Percentiles rank a stretch among this genome's conserved stretches.
Conservation (phyloP, 1,140 invertebrate genomes). For the Drosophila melanica region DNA sequence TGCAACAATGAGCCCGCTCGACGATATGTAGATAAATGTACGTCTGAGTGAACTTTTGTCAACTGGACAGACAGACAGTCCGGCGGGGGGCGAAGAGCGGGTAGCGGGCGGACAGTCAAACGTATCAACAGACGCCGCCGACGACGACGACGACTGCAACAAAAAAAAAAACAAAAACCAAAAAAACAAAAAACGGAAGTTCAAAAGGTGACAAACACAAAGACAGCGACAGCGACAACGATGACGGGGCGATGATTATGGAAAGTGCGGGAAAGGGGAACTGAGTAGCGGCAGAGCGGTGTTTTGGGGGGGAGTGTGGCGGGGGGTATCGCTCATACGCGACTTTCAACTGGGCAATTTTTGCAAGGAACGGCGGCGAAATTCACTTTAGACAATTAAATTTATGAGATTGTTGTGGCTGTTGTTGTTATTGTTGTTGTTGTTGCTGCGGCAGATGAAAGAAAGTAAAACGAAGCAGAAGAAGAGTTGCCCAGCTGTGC, state of each 20-base stretch:
- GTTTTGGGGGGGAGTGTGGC: no score
- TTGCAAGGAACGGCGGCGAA: conserved; percentile 59
- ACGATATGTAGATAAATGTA: conserved; percentile 74
- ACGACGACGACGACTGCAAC: conserved; percentile 23
- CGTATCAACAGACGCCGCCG: conserved; percentile 47
- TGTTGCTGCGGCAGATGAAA: conserved; percentile 56
- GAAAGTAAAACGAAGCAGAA: conserved; percentile 1
- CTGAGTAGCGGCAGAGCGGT: neutral
- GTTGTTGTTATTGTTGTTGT: conserved; percentile 15
- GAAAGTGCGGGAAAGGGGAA: neutral
- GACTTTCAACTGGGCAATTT: conserved; percentile 49
- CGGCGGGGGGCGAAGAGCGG: neutral
- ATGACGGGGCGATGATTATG: conserved; percentile 10
- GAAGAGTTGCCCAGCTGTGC: conserved; percentile 3
- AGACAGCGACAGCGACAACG: conserved; percentile 1
- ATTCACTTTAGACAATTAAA: conserved; percentile 80
- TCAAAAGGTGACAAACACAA: conserved; percentile 75
- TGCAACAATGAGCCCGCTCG: conserved; percentile 59
- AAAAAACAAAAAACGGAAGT: conserved; percentile 69
- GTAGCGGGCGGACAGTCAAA: conserved; percentile 35
- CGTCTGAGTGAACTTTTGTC: conserved; percentile 70
- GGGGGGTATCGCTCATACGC: no score
- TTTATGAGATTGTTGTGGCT: conserved; percentile 70
- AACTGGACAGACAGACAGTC: conserved; percentile 28
- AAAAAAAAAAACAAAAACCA: conserved; percentile 41